Conservation (phyloP, 2,888 invertebrate species). For the Papilio gigon region DNA sequence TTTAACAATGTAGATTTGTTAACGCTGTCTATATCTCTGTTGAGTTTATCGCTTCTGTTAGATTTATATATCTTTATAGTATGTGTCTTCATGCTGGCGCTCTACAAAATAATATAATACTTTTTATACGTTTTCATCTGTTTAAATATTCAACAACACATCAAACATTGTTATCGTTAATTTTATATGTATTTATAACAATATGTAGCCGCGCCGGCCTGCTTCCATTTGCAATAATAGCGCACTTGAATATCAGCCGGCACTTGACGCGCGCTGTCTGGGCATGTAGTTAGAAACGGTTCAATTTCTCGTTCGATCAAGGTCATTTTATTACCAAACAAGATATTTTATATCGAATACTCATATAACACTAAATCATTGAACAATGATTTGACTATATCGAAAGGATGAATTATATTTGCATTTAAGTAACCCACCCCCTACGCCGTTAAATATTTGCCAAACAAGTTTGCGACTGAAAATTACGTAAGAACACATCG, state of each 20-base stretch:
- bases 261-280: constrained; percentile 17
- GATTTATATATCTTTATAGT: too few species aligned
- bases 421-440: neutral
- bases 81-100: neutral
- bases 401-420: neutral
- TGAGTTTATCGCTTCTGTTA: neutral
- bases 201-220: constrained; percentile 10
- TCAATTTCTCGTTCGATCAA: constrained; percentile 16
- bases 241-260: constrained; percentile 22
- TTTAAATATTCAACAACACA: neutral
- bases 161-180: constrained; percentile 4
- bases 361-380: neutral
- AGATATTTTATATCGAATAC: neutral
- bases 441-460: neutral
- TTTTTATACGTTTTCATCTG: constrained; percentile 11
- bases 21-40: neutral
- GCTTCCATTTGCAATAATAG: constrained; percentile 22
- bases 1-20: too few species aligned
- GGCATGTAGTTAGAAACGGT: constrained; percentile 14
- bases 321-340: constrained; percentile 9
- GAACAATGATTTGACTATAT: neutral
- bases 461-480: neutral
- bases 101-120: neutral
- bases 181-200: constrained; percentile 10
- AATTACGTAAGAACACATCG: neutral